phyloP scores from a whole-genome alignment of 1,140 invertebrate genomes.

The Trachelipus rathkii region DNA sequence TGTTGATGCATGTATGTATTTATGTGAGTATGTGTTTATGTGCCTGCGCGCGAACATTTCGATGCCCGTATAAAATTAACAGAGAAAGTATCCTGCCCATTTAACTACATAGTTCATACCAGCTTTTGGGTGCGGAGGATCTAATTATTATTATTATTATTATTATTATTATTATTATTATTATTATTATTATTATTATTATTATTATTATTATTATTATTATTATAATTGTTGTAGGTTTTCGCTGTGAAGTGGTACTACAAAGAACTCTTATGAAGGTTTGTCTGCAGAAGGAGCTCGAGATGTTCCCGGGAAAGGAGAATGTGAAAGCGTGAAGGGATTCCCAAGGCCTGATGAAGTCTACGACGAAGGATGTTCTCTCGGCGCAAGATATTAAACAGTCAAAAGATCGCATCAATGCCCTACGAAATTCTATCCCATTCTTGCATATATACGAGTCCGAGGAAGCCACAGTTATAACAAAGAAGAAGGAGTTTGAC shows the following conservation, averaged over 20 bases:
- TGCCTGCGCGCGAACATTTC: not conserved
- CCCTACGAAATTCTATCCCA: too few relatives aligned
- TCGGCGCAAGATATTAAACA: too few relatives aligned
- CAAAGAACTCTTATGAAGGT: not conserved
- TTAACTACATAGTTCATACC: not conserved
- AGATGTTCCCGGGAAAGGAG: not conserved
- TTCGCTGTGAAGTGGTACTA: not conserved
- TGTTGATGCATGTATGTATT: not conserved
- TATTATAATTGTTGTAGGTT: not conserved
- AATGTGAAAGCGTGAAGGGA: not conserved
- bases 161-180: conserved; percentile 1
- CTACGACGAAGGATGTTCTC: too few relatives aligned
- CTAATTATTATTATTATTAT: not conserved
- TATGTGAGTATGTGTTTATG: not conserved
- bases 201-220: not conserved
- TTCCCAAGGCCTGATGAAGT: too few relatives aligned
- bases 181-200: conserved; percentile 12
- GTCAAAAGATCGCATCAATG: too few relatives aligned
- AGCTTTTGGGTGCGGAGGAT: not conserved
- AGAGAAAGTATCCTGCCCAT: not conserved
- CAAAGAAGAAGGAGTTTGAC: too few relatives aligned
- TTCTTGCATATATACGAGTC: too few relatives aligned
- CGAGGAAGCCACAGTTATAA: too few relatives aligned
- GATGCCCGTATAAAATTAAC: not conserved
- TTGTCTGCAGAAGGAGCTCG: not conserved